Conservation (phyloP, 2,113 vertebrate species). For the Nesogale talazaci region DNA sequence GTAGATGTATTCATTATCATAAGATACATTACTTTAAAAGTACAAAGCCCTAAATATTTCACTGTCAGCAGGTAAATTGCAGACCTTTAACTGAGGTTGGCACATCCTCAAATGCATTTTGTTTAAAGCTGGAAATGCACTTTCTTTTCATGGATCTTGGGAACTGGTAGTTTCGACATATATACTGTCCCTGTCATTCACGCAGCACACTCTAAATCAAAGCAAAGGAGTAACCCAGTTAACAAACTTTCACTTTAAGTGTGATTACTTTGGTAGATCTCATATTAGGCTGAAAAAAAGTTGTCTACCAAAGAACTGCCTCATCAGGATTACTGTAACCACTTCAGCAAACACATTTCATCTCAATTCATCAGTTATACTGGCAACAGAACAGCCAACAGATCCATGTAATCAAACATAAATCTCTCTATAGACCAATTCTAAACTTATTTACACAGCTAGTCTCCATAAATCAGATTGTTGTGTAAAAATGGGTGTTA, state of each 20-base stretch:
- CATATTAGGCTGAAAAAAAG: background rate
- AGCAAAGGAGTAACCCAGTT: background rate
- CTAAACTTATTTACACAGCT: no score
- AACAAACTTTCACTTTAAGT: constrained; percentile 23
- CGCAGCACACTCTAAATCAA: background rate
- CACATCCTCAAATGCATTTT: constrained; percentile 61
- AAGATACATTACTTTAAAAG: no score
- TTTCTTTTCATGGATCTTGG: background rate
- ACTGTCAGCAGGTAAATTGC: constrained; percentile 71
- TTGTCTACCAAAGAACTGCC: background rate
- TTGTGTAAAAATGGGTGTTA: no score
- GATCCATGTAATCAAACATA: no score
- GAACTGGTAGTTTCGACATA: background rate
- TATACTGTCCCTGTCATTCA: background rate
- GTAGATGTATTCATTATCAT: no score
- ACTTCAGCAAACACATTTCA: background rate
- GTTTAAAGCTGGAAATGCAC: constrained; percentile 50
- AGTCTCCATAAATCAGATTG: no score
- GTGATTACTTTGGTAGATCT: background rate
- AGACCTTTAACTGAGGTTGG: constrained; percentile 68
- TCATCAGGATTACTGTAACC: background rate
- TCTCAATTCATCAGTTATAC: constrained; percentile 26
- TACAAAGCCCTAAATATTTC: no score
- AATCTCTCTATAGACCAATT: no score
- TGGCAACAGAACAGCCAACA: background rate